Conservation (phyloP, 2,888 invertebrate species). For the Galeruca laticollis region DNA sequence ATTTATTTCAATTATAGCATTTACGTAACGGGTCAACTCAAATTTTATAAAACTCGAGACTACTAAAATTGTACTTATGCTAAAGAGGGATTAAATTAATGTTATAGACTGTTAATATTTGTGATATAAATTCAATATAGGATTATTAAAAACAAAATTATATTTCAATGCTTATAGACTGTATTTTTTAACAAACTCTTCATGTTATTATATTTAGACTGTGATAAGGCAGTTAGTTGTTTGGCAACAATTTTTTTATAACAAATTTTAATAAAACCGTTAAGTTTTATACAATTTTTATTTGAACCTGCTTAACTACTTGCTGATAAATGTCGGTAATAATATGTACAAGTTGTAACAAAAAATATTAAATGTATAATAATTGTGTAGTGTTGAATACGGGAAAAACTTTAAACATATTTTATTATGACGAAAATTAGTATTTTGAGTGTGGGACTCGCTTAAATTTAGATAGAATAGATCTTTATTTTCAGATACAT, state of each 20-base stretch:
- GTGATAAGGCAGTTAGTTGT: too few relatives aligned
- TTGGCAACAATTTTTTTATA: neutral
- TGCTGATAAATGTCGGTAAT: neutral
- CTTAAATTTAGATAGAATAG: too few relatives aligned
- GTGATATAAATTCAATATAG: too few relatives aligned
- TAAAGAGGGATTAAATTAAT: neutral
- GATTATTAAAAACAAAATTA: neutral
- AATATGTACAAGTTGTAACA: neutral
- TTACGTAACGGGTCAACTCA: neutral
- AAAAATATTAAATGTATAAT: neutral
- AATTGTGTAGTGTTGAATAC: too few relatives aligned
- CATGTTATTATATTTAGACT: too few relatives aligned
- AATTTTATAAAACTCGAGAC: slow-evolving; percentile 1
- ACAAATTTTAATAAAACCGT: neutral
- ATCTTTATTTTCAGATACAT: too few relatives aligned
- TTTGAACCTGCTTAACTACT: neutral
- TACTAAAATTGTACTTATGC: neutral
- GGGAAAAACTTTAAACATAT: too few relatives aligned
- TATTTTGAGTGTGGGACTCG: too few relatives aligned
- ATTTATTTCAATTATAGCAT: too few relatives aligned
- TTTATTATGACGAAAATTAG: too few relatives aligned
- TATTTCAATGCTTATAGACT: neutral
- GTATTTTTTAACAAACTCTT: too few relatives aligned
- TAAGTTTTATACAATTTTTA: neutral
- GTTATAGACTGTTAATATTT: neutral